A percentile compares a stretch with the other conserved stretches of the same genome.
Evolutionary conservation across 2,113 vertebrate genomes (phyloP).

Genomic region (Oncorhynchus masou): DNA sequence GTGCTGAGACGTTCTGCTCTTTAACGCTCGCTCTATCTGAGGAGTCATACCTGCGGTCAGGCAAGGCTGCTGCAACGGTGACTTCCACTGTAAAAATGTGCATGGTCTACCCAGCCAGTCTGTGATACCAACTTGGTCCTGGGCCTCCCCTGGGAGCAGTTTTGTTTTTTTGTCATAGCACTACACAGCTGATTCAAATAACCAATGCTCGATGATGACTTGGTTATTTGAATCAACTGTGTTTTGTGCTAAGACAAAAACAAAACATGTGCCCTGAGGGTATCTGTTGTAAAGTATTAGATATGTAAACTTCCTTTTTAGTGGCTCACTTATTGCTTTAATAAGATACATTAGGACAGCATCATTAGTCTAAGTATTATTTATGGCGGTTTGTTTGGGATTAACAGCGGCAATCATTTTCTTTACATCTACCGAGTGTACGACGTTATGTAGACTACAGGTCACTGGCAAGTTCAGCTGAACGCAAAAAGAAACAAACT

Average conservation of each 20-base stretch:
- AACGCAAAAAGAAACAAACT: neutral
- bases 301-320: neutral
- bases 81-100: neutral
- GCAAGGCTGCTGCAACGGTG: neutral
- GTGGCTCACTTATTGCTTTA: too few relatives aligned
- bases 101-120: neutral
- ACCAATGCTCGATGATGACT: too few relatives aligned
- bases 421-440: neutral
- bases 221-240: too few relatives aligned
- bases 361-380: neutral
- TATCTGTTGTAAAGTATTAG: neutral
- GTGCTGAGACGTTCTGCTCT: constrained; percentile 30
- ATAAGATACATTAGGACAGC: neutral
- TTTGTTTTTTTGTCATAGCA: too few relatives aligned
- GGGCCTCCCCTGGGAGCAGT: too few relatives aligned
- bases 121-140: too few relatives aligned
- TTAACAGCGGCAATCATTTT: neutral
- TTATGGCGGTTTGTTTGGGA: neutral
- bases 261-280: too few relatives aligned
- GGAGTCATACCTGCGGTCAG: neutral
- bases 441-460: neutral
- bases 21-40: constrained; percentile 20
- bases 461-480: neutral
- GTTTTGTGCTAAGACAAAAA: too few relatives aligned
- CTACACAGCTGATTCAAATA: too few relatives aligned